Percentiles rank a stretch among this genome's conserved stretches.
These are phyloP conservation scores for Panonychus citri DNA, from an alignment of 1,140 invertebrate species.

Conservation along the genomic window DNA sequence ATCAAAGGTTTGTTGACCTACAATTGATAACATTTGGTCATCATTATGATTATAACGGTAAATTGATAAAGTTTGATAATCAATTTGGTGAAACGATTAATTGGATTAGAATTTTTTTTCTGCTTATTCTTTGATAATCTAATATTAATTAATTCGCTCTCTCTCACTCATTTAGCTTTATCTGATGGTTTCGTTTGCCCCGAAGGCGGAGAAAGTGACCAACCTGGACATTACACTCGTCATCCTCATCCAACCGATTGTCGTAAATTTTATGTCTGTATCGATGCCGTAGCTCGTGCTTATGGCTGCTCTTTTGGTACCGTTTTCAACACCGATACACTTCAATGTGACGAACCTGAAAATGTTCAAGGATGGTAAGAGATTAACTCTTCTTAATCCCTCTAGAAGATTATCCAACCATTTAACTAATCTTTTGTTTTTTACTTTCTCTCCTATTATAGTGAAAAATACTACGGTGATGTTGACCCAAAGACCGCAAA, in stretches of 20 bases:
- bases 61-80: no score
- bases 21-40: no score
- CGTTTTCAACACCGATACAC: constrained; percentile 79
- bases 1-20: no score
- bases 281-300: constrained; percentile 59
- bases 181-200: constrained; percentile 61
- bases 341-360: constrained; percentile 75
- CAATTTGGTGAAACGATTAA: no score
- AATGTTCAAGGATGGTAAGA: constrained; percentile 44
- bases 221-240: constrained; percentile 57
- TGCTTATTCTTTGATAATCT: no score
- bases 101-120: no score
- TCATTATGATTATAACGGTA: no score
- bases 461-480: constrained; percentile 87
- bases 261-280: constrained; percentile 66
- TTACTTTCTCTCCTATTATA: constrained; percentile 5
- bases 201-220: constrained; percentile 35
- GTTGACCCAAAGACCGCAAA: constrained; percentile 74
- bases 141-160: no score
- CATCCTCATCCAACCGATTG: constrained; percentile 84
- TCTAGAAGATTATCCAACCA: neutral
- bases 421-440: constrained; percentile 7
- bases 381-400: neutral
- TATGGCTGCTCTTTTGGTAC: constrained; percentile 81
- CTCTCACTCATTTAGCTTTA: constrained; percentile 13